These are phyloP conservation scores for Lepidurus couesii DNA, from an alignment of 1,140 invertebrate genomes.

Conservation along the genomic window DNA sequence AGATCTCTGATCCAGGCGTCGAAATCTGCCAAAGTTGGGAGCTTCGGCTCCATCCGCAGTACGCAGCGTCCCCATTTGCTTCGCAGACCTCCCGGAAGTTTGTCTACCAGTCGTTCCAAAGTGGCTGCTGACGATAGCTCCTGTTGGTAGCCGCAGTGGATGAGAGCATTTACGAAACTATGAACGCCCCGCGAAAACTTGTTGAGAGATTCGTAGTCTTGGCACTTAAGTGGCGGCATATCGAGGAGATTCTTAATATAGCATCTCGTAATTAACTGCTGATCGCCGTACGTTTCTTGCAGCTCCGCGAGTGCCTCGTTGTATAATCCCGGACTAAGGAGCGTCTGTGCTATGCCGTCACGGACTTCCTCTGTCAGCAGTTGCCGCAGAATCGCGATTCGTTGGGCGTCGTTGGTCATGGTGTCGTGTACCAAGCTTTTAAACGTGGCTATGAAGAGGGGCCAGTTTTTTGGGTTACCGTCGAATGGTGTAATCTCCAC, in stretches of 20 bases:
- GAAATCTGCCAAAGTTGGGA: not conserved
- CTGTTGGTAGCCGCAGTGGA: not conserved
- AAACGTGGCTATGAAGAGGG: slow-evolving; percentile 27
- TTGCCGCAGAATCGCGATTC: not conserved
- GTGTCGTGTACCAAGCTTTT: slow-evolving; percentile 4
- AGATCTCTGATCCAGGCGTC: not conserved
- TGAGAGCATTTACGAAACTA: not conserved
- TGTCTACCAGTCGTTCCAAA: not conserved
- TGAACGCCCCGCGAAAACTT: too few species aligned
- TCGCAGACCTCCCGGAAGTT: not conserved
- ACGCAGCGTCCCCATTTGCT: not conserved
- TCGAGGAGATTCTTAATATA: not conserved
- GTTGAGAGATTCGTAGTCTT: not conserved
- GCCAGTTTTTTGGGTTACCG: slow-evolving; percentile 22
- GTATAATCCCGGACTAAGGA: not conserved
- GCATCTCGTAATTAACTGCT: not conserved
- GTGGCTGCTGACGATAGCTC: not conserved
- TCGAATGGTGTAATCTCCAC: slow-evolving; percentile 25
- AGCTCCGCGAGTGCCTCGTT: not conserved
- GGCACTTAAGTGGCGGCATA: not conserved
- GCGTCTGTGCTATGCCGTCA: not conserved
- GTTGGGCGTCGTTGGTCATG: not conserved
- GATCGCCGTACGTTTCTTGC: not conserved
- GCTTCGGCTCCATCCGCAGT: not conserved
- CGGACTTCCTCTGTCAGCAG: not conserved